A percentile compares a stretch with the other conserved stretches of the same genome.
phyloP scores from a whole-genome alignment of 1,140 invertebrate genomes.

The Drosophila parabipectinata region DNA sequence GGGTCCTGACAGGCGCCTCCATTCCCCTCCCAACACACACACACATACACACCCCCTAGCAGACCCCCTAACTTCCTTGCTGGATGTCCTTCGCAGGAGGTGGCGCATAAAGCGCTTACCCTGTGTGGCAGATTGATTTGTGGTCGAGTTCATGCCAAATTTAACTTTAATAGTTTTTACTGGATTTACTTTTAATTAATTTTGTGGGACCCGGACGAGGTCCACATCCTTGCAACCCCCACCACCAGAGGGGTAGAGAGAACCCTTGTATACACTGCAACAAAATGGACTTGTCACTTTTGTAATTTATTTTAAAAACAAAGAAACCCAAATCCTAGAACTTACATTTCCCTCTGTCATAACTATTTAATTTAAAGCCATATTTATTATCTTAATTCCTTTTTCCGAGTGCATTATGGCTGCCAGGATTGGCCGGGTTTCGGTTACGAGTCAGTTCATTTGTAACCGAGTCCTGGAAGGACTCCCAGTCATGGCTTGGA shows the following conservation, averaged over 20 bases:
- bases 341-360: no score
- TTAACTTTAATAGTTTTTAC: slow-evolving; percentile 82
- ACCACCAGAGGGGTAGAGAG: not conserved
- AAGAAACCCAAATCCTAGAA: not conserved
- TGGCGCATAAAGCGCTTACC: slow-evolving; percentile 63
- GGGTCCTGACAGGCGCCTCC: slow-evolving; percentile 2
- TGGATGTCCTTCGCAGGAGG: slow-evolving; percentile 13
- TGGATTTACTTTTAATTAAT: slow-evolving; percentile 82
- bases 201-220: slow-evolving; percentile 45
- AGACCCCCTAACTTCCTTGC: slow-evolving; percentile 5
- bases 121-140: slow-evolving; percentile 79
- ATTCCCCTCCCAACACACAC: not conserved
- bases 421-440: slow-evolving; percentile 18
- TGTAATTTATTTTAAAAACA: not conserved
- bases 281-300: not conserved
- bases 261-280: slow-evolving; percentile 3
- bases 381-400: not conserved
- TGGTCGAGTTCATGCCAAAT: slow-evolving; percentile 81
- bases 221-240: not conserved
- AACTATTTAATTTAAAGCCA: not conserved
- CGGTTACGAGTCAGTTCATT: slow-evolving; percentile 73
- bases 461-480: slow-evolving; percentile 58
- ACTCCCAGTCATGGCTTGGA: slow-evolving; percentile 11
- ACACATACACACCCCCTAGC: no score
- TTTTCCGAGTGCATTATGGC: slow-evolving; percentile 16